A percentile compares a stretch with the other conserved stretches of the same genome.
phyloP scores from a whole-genome alignment of 2,113 vertebrate genomes.

The Hyperopisus bebe region DNA sequence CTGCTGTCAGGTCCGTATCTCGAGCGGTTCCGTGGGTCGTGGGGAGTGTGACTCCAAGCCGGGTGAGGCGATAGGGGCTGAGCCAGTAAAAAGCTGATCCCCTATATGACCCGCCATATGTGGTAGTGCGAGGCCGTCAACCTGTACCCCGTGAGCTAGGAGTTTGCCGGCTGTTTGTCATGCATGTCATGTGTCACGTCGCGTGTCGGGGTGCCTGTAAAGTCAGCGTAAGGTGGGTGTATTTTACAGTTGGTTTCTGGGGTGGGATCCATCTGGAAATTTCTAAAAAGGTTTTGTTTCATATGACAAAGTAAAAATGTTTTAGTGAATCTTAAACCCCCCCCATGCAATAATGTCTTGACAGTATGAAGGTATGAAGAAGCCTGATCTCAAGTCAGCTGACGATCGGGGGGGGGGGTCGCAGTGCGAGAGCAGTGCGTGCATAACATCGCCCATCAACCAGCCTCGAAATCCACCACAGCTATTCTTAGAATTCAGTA shows the following conservation, averaged over 20 bases:
- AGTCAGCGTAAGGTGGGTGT: not conserved
- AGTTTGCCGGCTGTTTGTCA: not conserved
- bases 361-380: not conserved
- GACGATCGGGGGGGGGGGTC: no score
- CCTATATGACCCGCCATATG: not conserved
- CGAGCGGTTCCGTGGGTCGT: conserved; percentile 49
- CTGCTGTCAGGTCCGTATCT: conserved; percentile 48
- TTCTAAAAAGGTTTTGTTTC: not conserved
- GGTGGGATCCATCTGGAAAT: not conserved
- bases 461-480: not conserved
- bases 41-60: conserved; percentile 33
- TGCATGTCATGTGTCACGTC: not conserved
- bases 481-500: not conserved
- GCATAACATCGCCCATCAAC: not conserved
- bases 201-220: not conserved
- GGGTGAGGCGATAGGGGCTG: conserved; percentile 7
- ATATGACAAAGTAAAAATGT: not conserved
- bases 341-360: no score
- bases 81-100: not conserved
- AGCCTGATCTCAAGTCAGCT: not conserved
- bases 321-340: not conserved
- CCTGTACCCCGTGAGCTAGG: not conserved
- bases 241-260: not conserved
- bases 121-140: not conserved
- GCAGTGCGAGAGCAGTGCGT: no score